phyloP scores from a whole-genome alignment of 2,888 invertebrate genomes.

The Lasioglossum vierecki region DNA sequence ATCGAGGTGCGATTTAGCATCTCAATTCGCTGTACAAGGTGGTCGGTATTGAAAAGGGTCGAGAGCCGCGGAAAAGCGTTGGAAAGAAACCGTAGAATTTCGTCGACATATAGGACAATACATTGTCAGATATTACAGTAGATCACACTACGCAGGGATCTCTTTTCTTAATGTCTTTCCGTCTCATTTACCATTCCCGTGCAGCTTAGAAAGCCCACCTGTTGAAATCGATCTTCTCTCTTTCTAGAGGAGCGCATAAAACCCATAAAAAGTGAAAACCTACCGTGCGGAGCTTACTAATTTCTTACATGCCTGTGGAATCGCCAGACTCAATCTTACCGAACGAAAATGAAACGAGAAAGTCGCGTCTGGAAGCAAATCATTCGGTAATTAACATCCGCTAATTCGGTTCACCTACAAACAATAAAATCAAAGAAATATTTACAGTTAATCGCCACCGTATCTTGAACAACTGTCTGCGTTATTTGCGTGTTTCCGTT shows the following conservation, averaged over 20 bases:
- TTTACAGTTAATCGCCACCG: neutral
- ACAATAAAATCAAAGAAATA: neutral
- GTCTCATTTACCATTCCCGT: slow-evolving; percentile 42
- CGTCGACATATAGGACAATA: neutral
- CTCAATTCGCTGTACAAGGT: neutral
- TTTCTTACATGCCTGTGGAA: slow-evolving; percentile 25
- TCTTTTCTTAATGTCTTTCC: slow-evolving; percentile 29
- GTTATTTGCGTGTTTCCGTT: neutral
- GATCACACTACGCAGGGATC: neutral
- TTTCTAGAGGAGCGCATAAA: slow-evolving; percentile 17
- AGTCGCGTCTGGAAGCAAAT: neutral
- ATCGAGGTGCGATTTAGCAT: neutral
- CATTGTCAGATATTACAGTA: neutral
- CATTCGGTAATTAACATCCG: neutral
- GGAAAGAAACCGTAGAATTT: neutral
- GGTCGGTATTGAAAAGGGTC: neutral
- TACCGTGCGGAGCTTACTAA: slow-evolving; percentile 17
- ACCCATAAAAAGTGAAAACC: slow-evolving; percentile 56
- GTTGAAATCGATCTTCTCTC: slow-evolving; percentile 54
- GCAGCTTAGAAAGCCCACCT: slow-evolving; percentile 56
- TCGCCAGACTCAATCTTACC: slow-evolving; percentile 10
- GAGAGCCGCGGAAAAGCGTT: neutral
- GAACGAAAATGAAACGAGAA: slow-evolving; percentile 16
- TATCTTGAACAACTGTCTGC: neutral
- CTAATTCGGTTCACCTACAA: neutral